Evolutionary conservation across 2,113 vertebrate species (phyloP), one percentile per base, ranked within the genome.

Genomic region (Agapornis roseicollis): DNA sequence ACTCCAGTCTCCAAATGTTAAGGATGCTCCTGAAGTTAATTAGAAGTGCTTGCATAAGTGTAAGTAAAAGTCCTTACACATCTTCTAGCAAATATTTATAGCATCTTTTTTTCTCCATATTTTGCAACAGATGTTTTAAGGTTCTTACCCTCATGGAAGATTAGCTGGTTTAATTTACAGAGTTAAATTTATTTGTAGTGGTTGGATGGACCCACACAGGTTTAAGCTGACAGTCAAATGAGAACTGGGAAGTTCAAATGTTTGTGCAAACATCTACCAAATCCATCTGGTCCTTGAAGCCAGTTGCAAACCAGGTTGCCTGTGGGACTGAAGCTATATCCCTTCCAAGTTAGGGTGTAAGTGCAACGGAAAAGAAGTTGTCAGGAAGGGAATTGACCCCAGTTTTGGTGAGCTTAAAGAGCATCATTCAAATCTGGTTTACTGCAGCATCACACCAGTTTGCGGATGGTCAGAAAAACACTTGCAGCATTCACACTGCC

Each of bases 301-400:
- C 2, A 9, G 22, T 5, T 11, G 16, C 20, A 63, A 85, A 44
- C 5, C 22, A 47, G 9, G 15, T 20, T 88, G 39, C 14, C 41
- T 0, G 0, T 60, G 17, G 20, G 37, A 46, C 24, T 50, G 29
- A 24, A 19, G 23, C 7, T 58, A 6, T 5, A n/a, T 7, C 35
- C 12, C 29, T 79, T 77, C 65, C 9, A 8, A 46, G 20, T 6
- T 9, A 68, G 6, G 3, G n/a, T 19, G 6, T 11, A 69, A 76
- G 14, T 28, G 6, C 33, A 72, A 81, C 28, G 33, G 9, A 72
- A 88, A 88, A 58, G 2, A 53, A 41, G 1, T 17, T 47, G 4
- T 53, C 33, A 17, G 28, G 50, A 68, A 42, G 10, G 23, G 14
- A 55, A 50, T 4, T 41, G 3, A 47, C 17, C 35, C 18, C 7